Base-by-base conservation (phyloP, 1,140 invertebrate species). In the Campoletis sonorensis region DNA sequence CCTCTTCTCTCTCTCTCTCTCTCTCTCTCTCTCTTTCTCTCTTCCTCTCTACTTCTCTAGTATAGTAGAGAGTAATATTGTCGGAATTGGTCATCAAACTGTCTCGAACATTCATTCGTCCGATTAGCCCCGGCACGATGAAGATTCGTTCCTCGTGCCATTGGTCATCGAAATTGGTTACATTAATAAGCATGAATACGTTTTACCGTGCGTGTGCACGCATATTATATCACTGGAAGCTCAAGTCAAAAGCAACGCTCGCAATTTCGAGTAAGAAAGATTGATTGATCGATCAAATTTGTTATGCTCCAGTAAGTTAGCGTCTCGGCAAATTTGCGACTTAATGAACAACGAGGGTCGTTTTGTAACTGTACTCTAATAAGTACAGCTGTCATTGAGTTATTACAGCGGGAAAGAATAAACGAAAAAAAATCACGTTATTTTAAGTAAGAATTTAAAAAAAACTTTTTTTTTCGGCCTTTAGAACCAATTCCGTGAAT, bases 1-100 rank as follows among this genome's bases (percentile, higher is more conserved):
- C 23, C 21, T 64, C 61, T 18, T 70, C 45, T 79, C 21, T 64
- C 61, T 23, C 11, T 68, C 40, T 79, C n/a, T 11, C 16, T 70
- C 61, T 68, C 23, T 54, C 30, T 80, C 64, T 70, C 45, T 79
- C 23, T 68, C 58, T 79, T 23, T 79, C 30, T 33, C 30, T 33
- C 7, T 33, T 33, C 30, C 58, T 61, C 58, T 61, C 18, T 21
- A 30, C 64, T 10, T 67, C 27, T 30, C 26, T 8, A 70, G 33
- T 33, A 70, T 70, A 33, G 67, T n/a, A 16, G 27, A 27, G 30
- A 70, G 15, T 30, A 70, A 70, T 70, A 70, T 70, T 70, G 67
- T 27, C 30, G 4, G 30, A 70, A 30, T 30, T 70, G 27, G 67
- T 70, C 30, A 70, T 70, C 67, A 33, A 70, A 70, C 11, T 33